Percentiles rank a stretch among this genome's conserved stretches.
Conservation (phyloP, 1,140 invertebrate species). For the Nephila pilipes region DNA sequence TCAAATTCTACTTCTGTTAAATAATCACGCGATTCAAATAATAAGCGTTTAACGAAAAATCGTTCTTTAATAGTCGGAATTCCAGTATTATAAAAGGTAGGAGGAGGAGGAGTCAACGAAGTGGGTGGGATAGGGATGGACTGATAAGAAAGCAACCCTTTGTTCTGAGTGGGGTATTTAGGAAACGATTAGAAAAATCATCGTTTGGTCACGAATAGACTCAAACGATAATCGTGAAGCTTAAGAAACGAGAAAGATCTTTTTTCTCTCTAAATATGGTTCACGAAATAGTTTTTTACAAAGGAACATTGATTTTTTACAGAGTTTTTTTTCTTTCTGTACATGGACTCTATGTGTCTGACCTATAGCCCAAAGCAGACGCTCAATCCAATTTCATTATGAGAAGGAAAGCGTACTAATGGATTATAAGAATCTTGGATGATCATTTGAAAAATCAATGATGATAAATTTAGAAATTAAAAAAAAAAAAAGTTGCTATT, state of each 20-base stretch:
- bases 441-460: slow-evolving; percentile 44
- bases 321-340: neutral
- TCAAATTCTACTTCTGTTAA: neutral
- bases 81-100: neutral
- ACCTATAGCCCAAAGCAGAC: slow-evolving; percentile 43
- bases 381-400: neutral
- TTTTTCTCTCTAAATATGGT: neutral
- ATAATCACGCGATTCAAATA: neutral
- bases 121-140: slow-evolving; percentile 4
- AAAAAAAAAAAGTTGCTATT: neutral
- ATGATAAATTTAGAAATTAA: neutral
- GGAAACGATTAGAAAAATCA: slow-evolving; percentile 46
- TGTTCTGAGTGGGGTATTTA: slow-evolving; percentile 52
- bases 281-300: neutral
- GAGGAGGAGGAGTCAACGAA: neutral
- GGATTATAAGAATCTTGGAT: neutral
- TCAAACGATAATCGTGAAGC: slow-evolving; percentile 46
- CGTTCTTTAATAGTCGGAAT: neutral
- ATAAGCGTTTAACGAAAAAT: neutral
- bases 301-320: neutral
- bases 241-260: slow-evolving; percentile 1
- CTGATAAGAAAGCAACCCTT: slow-evolving; percentile 52
- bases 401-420: neutral
- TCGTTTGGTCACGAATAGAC: slow-evolving; percentile 32
- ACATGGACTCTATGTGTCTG: neutral